These are phyloP conservation scores for Dermolepida albohirtum DNA, from an alignment of 2,888 invertebrate species.

Conservation along the genomic window DNA sequence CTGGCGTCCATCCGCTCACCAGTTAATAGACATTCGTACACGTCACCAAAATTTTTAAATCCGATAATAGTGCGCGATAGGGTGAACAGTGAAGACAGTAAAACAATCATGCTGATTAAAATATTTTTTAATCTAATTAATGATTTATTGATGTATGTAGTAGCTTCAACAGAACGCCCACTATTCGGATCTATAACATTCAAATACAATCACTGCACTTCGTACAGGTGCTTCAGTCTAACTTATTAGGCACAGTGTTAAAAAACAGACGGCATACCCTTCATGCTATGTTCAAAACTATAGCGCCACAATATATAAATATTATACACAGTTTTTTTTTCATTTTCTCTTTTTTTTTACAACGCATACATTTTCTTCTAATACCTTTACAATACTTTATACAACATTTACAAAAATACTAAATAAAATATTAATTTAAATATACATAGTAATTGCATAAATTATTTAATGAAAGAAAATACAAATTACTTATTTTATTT, in stretches of 20 bases:
- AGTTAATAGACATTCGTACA: no score
- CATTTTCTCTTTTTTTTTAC: background rate
- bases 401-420: constrained; percentile 4
- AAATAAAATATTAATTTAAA: constrained; percentile 10
- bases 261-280: constrained; percentile 53
- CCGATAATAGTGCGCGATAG: background rate
- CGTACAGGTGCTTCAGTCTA: constrained; percentile 52
- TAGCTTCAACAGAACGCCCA: constrained; percentile 62
- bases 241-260: constrained; percentile 64
- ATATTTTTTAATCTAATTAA: constrained; percentile 52
- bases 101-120: constrained; percentile 30
- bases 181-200: constrained; percentile 60
- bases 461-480: constrained; percentile 9
- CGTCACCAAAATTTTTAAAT: background rate
- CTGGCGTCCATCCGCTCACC: no score
- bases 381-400: constrained; percentile 9
- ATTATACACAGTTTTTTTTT: constrained; percentile 14
- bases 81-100: background rate
- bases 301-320: constrained; percentile 14
- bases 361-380: constrained; percentile 8
- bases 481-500: constrained; percentile 3
- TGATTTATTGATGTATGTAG: constrained; percentile 62
- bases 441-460: background rate
- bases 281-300: constrained; percentile 58
- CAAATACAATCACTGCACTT: constrained; percentile 52